Conservation (phyloP, 2,888 invertebrate species). For the Drosophila lacicola region DNA sequence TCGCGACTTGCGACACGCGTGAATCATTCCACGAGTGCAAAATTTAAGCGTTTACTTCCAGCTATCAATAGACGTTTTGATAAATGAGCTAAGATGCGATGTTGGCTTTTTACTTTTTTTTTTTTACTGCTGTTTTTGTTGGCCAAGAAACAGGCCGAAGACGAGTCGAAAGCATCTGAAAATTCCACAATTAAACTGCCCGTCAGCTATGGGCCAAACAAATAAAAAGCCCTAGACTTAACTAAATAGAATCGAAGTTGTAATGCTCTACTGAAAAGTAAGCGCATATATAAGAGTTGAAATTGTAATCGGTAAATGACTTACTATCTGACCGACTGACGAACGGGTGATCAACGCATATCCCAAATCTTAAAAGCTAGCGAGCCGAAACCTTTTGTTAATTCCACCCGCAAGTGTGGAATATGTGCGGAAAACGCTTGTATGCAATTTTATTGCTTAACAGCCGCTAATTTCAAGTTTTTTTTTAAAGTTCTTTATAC, state of each 20-base stretch:
- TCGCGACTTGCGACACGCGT: slow-evolving; percentile 12
- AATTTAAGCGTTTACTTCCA: slow-evolving; percentile 46
- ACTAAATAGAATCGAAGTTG: slow-evolving; percentile 4
- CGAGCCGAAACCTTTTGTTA: no score
- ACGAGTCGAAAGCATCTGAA: slow-evolving; percentile 58
- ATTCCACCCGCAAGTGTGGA: no score
- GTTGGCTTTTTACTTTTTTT: slow-evolving; percentile 22
- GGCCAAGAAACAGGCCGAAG: slow-evolving; percentile 42
- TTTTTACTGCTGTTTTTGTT: slow-evolving; percentile 15
- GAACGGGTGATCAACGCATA: no score
- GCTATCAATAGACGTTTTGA: slow-evolving; percentile 75
- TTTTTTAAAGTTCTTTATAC: no score
- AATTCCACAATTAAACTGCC: slow-evolving; percentile 73
- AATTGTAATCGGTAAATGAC: no score
- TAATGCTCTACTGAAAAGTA: slow-evolving; percentile 45
- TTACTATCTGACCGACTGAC: no score
- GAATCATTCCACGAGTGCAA: slow-evolving; percentile 67
- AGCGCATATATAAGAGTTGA: not conserved
- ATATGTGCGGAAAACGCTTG: no score
- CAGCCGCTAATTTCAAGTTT: no score
- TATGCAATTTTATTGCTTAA: no score
- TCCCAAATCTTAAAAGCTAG: no score
- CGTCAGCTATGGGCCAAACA: slow-evolving; percentile 78
- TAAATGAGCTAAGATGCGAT: slow-evolving; percentile 67
- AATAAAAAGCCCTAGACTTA: slow-evolving; percentile 50